A percentile compares a stretch with the other conserved stretches of the same genome.
These are phyloP conservation scores for Mesorhabditis spiculigera DNA, from an alignment of 2,888 invertebrate species.

Conservation along the genomic window DNA sequence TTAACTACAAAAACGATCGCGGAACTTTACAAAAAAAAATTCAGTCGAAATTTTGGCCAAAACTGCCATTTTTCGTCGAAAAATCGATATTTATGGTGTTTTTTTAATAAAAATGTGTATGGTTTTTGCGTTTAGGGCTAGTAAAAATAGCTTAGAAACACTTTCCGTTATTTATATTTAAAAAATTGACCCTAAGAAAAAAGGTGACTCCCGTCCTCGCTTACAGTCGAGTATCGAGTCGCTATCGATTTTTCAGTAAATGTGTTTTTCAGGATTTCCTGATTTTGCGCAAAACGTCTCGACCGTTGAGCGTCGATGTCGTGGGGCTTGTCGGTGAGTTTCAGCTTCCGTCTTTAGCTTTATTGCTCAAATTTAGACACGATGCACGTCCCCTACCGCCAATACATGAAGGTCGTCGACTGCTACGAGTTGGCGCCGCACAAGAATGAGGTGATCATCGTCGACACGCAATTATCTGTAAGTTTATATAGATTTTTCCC, in stretches of 20 bases:
- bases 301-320: conserved; percentile 42
- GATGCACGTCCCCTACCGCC: conserved; percentile 36
- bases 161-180: too few relatives aligned
- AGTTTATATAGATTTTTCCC: not conserved
- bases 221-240: too few relatives aligned
- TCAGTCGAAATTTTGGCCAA: too few relatives aligned
- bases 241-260: not conserved
- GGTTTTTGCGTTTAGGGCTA: too few relatives aligned
- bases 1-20: too few relatives aligned
- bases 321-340: conserved; percentile 40
- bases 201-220: too few relatives aligned
- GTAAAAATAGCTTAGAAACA: too few relatives aligned
- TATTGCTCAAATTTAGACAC: conserved; percentile 21
- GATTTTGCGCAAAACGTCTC: conserved; percentile 41
- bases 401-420: conserved; percentile 42
- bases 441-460: conserved; percentile 24
- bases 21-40: too few relatives aligned
- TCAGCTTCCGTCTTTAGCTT: not conserved
- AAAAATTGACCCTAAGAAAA: too few relatives aligned
- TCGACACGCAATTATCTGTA: conserved; percentile 26
- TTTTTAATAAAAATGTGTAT: not conserved
- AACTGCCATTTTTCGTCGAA: not conserved
- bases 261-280: conserved; percentile 26
- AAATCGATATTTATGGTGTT: not conserved
- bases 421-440: conserved; percentile 36